Evolutionary conservation across 2,113 vertebrate species (phyloP).

Genomic region (Anas platyrhynchos): DNA sequence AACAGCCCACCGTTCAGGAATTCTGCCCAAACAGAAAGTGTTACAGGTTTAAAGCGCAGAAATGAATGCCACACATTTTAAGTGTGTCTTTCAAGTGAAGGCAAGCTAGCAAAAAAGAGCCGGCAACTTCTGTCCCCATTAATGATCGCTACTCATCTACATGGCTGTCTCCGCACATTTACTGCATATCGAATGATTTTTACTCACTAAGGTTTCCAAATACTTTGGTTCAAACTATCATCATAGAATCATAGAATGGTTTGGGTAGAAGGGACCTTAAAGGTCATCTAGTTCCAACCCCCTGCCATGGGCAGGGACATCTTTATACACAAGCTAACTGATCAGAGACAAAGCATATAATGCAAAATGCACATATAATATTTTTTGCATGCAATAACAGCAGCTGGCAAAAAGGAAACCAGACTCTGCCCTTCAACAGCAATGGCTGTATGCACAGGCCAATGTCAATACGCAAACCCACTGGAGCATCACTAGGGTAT

Average conservation of each 20-base stretch:
- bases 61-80: not conserved
- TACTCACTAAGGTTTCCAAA: not conserved
- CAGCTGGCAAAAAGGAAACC: not conserved
- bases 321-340: not conserved
- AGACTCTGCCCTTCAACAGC: not conserved
- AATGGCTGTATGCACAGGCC: accelerated
- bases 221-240: not conserved
- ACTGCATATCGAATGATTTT: not conserved
- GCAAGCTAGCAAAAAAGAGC: not conserved
- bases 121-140: not conserved
- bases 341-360: not conserved
- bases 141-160: not conserved
- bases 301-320: no score
- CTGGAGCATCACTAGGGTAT: not conserved
- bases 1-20: not conserved
- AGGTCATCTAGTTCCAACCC: no score
- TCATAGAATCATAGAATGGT: not conserved
- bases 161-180: not conserved
- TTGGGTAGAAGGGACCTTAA: no score
- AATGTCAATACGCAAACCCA: accelerated
- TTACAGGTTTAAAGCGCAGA: not conserved
- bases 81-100: not conserved
- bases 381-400: not conserved
- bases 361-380: not conserved
- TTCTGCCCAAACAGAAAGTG: not conserved